Evolutionary conservation across 2,113 vertebrate genomes (phyloP).

Genomic region (Dicentrarchus labrax): DNA sequence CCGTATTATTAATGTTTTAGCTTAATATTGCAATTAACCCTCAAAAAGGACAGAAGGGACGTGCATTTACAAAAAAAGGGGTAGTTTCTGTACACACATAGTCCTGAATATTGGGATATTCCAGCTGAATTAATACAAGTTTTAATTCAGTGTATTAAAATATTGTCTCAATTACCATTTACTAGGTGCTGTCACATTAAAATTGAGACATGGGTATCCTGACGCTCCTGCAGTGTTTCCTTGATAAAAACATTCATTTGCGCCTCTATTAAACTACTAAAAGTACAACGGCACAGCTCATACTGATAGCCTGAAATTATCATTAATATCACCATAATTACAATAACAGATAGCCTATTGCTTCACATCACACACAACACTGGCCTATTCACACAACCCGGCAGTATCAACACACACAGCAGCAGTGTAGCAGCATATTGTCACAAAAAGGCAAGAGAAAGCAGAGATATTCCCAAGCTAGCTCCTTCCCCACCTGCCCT

Average conservation of each 20-base stretch:
- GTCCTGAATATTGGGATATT: background rate
- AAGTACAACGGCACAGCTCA: conserved; percentile 20
- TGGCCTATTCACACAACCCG: background rate
- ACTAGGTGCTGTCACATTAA: conserved; percentile 17
- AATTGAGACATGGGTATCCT: background rate
- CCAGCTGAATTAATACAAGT: background rate
- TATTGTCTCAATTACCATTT: background rate
- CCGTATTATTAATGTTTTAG: conserved; percentile 33
- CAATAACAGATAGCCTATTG: background rate
- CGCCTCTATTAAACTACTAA: conserved; percentile 26
- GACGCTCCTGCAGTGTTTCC: conserved; percentile 7
- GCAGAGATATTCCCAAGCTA: conserved; percentile 30
- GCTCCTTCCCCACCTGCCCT: conserved; percentile 46
- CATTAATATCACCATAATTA: conserved; percentile 28
- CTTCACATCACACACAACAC: background rate
- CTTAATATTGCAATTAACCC: conserved; percentile 16
- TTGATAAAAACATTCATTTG: conserved; percentile 31
- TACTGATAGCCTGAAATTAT: conserved; percentile 4
- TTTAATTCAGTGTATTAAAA: conserved; percentile 12
- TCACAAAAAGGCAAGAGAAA: conserved; percentile 14
- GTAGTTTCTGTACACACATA: background rate
- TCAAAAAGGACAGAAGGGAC: conserved; percentile 4
- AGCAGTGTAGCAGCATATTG: conserved; percentile 1
- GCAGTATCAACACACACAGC: background rate
- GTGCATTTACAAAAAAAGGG: background rate